Base-by-base conservation (phyloP, 2,888 invertebrate genomes). In the Rhingia campestris region DNA sequence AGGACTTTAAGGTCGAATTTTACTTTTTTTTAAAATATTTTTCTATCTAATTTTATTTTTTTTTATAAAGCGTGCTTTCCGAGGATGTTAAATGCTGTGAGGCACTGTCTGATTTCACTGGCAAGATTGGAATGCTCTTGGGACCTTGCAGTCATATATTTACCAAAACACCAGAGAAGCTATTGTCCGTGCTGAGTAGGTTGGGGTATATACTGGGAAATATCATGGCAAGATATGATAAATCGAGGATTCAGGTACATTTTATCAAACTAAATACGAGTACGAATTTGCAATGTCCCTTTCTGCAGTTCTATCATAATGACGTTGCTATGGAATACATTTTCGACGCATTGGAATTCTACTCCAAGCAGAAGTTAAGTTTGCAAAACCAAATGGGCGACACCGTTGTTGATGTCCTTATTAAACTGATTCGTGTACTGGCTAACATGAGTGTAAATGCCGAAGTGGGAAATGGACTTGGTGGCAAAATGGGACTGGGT, bases 141-240 rank as follows among this genome's bases (percentile, higher is more conserved):
- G 92, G 92, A 6, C 91, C 92, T 3, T 90, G 89, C 41, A 88
- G 87, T 33, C 88, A 88, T 41, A 87, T 80, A 51, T 86, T 86
- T 14, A 87, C 81, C 41, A 86, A 85, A 37, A 79, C 86, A 6
- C 88, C 88, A 6, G 91, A 91, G 56, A 91, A 91, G 6, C 70
- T 89, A 6, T 76, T 92, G 53, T 89, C 90, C 5, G 84, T 92
- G 7, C 87, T 92, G 5, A 91, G 91, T 73, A 93, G 97, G 2
- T 92, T 97, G 64, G 95, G 96, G 2, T 97, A 97, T 90, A 95
- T 96, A 81, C 92, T 97, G 51, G 97, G 97, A 30, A 97, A 97
- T 90, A 94, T 97, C 91, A 95, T 97, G 88, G 96, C 97, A 22
- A 95, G 94, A 87, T 94, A 94, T 88, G 95, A 96, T 80, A 92